phyloP scores from a whole-genome alignment of 2,888 invertebrate genomes.

The Mythimna pallens region DNA sequence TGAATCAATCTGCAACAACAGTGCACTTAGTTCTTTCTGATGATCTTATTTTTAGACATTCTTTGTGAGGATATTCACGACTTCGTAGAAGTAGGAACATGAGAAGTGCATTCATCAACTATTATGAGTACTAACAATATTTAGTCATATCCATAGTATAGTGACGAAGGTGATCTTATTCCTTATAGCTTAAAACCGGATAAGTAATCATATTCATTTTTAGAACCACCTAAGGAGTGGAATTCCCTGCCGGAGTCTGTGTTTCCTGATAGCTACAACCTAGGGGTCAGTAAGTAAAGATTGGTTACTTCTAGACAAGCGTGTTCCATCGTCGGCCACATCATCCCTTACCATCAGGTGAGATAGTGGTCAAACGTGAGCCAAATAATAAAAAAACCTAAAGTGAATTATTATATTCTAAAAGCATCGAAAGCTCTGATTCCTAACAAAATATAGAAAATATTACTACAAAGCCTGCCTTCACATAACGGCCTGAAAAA shows the following conservation, averaged over 20 bases:
- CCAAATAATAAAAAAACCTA: no score
- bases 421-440: not conserved
- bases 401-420: not conserved
- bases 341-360: no score
- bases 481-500: not conserved
- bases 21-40: constrained; percentile 15
- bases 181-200: not conserved
- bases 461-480: not conserved
- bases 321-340: no score
- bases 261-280: no score
- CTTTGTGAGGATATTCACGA: not conserved
- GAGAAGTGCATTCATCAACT: not conserved
- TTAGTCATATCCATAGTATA: not conserved
- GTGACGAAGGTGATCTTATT: not conserved
- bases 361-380: no score
- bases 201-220: not conserved
- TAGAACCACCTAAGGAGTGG: not conserved
- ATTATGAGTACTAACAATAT: not conserved
- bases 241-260: no score
- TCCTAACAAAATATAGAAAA: not conserved
- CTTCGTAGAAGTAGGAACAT: not conserved
- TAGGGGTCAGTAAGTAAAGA: no score
- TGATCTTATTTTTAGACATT: constrained; percentile 2
- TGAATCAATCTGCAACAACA: constrained; percentile 30
- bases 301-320: no score